Base-by-base conservation (phyloP, 2,797 vertebrate genomes). In the Dendrocincla fuliginosa region DNA sequence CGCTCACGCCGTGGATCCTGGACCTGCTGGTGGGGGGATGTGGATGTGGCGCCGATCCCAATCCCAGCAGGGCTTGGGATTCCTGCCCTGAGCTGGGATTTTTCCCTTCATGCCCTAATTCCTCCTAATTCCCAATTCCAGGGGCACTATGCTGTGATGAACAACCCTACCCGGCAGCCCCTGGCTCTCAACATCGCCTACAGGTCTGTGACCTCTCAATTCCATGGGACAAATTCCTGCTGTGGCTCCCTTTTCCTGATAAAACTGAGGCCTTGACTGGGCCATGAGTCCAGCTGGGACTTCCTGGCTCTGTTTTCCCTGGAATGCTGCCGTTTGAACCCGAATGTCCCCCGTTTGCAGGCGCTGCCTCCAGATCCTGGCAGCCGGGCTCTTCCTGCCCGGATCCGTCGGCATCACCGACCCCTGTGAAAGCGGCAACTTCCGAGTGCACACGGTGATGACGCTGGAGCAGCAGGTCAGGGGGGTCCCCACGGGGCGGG, bases 81-180 rank as follows among this genome's bases (percentile, higher is more conserved):
- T 24, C 9, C 64, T 2, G 0, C 2, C 10, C 47, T 25, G 7
- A 39, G 30, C 16, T 25, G 63, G 55, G 23, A 17, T 11, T 10
- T 1, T 14, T 16, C 19, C 5, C 0, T 9, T 13, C 42, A 46
- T 10, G 10, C 68, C 9, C 33, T 7, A 5, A 37, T 13, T 27
- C 6, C 60, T 1, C 11, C 6, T 39, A 46, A 46, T 14, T 8
- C 4, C 23, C 7, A 2, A 27, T 5, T 9, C 1, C 95, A 99
- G 99, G 99, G 99, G 2, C 99, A 99, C 95, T 99, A 99, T 5
- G 99, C 99, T 0, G 99, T 99, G 86, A 99, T 99, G 99, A 99
- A 99, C 97, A 99, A 99, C 79, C 99, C 99, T 4, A 99, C 99
- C 93, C 98, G 99, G 57, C 99, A 99, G 97, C 99, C 99, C 3